These are phyloP conservation scores for Bombycilla garrulus DNA, from an alignment of 2,113 vertebrate genomes.

Conservation along the genomic window DNA sequence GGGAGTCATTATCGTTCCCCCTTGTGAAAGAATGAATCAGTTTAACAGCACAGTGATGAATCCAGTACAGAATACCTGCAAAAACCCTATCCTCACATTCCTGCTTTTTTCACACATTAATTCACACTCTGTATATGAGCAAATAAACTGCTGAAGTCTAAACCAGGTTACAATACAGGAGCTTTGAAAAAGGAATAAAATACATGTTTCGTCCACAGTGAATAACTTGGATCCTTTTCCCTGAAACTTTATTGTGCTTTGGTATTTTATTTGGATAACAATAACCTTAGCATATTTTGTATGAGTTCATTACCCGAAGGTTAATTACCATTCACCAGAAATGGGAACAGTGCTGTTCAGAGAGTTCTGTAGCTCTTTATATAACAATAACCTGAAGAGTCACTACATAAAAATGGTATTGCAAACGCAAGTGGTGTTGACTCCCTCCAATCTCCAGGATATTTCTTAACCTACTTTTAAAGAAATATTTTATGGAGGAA, in stretches of 20 bases:
- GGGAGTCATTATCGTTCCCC: neutral
- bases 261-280: constrained; percentile 12
- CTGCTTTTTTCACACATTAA: neutral
- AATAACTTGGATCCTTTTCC: neutral
- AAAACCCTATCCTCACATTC: neutral
- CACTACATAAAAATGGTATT: neutral
- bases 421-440: neutral
- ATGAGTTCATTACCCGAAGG: neutral
- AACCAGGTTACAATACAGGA: neutral
- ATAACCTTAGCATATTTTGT: neutral
- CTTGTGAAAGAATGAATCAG: neutral
- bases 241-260: neutral
- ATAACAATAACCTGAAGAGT: neutral
- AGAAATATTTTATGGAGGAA: neutral
- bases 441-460: neutral
- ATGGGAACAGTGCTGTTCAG: neutral
- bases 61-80: neutral
- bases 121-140: neutral
- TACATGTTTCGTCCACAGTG: neutral
- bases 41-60: neutral
- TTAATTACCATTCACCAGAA: constrained; percentile 16
- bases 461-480: neutral
- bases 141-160: neutral
- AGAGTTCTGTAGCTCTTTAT: neutral
- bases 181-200: neutral